Base-by-base conservation (phyloP, 2,113 vertebrate species). In the Thomomys bottae region DNA sequence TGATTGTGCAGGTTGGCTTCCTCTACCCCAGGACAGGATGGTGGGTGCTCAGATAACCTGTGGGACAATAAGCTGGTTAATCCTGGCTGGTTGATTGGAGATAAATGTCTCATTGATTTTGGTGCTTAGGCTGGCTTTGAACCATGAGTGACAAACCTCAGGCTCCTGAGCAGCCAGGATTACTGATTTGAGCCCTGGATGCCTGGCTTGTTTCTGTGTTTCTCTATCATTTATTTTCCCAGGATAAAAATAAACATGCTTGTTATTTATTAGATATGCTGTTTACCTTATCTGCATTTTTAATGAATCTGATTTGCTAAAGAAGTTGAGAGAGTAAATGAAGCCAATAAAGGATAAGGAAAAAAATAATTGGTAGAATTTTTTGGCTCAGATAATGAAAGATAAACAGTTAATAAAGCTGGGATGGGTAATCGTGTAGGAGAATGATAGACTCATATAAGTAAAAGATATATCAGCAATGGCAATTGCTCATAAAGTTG, bases 291-390 rank as follows among this genome's bases (percentile, higher is more conserved):
- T 63, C 79, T 95, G 66, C 45, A 67, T 88, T 86, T 88, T 86
- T 93, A 88, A 86, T 88, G 84, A 90, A 57, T 88, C 32, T 87
- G 23, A 79, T 75, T 75, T 49, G 77, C 32, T 73, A 79, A 92
- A 94, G 71, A 88, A 61, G 81, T 91, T 36, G 70, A 93, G 28
- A 64, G 57, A 82, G 45, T 84, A 78, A 84, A 59, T 71, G 66
- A 49, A 76, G 76, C 8, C 57, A 32, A 73, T 67, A 70, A 34
- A 12, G 30, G 23, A 42, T 34, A 49, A 30, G 67, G n/a, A n/a
- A n/a, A 54, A 70, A 36, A 82, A 42, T 20, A 70, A n/a, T 1
- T 66, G 5, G 12, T 83, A 8, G 34, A 73, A 84, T 32, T 89
- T n/a, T n/a, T n/a, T 40, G 28, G 45, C n/a, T 32, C 75, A 40